Conservation (phyloP, 1,140 invertebrate genomes). For the Scaptomyza hsui region DNA sequence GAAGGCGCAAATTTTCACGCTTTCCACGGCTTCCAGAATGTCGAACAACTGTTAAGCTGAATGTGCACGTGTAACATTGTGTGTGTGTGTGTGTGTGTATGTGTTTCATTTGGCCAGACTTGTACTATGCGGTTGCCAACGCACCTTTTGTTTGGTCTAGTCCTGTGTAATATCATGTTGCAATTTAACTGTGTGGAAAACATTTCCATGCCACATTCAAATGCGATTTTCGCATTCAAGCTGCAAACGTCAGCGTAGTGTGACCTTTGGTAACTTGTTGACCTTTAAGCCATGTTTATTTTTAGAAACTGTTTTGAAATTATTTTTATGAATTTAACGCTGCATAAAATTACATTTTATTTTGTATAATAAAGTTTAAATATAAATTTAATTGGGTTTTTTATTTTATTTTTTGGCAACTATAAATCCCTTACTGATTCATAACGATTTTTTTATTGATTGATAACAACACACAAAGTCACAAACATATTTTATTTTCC, state of each 20-base stretch:
- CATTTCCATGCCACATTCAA: constrained; percentile 35
- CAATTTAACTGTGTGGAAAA: constrained; percentile 38
- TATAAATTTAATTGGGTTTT: too few species aligned
- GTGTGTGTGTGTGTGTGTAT: not conserved
- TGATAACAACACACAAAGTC: too few species aligned
- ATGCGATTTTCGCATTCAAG: not conserved
- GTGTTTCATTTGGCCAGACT: constrained; percentile 1
- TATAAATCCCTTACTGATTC: too few species aligned
- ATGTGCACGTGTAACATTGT: constrained; percentile 5
- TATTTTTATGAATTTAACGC: not conserved
- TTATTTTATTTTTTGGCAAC: too few species aligned
- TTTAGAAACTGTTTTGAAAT: not conserved
- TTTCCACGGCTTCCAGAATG: constrained; percentile 8
- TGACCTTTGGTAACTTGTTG: constrained; percentile 16
- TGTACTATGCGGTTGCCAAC: constrained; percentile 4
- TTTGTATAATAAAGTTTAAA: too few species aligned
- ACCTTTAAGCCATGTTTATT: constrained; percentile 7
- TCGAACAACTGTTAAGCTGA: constrained; percentile 7
- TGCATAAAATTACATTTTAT: not conserved
- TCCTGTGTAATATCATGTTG: constrained; percentile 11
- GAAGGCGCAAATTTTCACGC: constrained; percentile 17
- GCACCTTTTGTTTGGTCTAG: constrained; percentile 30
- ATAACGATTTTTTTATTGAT: too few species aligned
- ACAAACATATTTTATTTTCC: too few species aligned
- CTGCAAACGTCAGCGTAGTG: not conserved